Conservation (phyloP, 2,888 invertebrate species). For the Palloptera scutellata region DNA sequence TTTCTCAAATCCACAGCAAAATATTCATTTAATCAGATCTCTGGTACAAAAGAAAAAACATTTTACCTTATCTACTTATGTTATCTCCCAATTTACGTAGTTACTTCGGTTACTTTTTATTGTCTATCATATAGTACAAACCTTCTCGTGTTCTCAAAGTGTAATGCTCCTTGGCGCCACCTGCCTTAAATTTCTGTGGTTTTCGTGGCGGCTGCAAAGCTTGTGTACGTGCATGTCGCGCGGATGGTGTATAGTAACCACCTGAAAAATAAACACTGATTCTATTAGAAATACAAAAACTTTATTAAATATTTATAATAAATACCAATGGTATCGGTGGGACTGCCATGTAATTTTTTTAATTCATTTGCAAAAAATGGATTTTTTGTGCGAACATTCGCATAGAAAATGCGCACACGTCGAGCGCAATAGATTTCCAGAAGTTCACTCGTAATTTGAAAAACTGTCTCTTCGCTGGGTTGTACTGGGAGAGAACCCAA, state of each 20-base stretch:
- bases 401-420: conserved; percentile 56
- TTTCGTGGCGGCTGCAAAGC: conserved; percentile 42
- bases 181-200: conserved; percentile 48
- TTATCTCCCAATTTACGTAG: neutral
- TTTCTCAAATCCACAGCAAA: too few species aligned
- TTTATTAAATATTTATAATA: too few species aligned
- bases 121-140: conserved; percentile 35
- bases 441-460: conserved; percentile 56
- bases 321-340: conserved; percentile 57
- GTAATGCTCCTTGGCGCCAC: conserved; percentile 52
- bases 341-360: conserved; percentile 49
- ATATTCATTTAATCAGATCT: too few species aligned
- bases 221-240: conserved; percentile 49
- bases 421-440: conserved; percentile 55
- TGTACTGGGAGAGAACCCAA: conserved; percentile 42
- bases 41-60: too few species aligned
- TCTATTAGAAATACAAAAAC: neutral
- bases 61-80: neutral
- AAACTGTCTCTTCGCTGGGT: conserved; percentile 57
- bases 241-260: conserved; percentile 49
- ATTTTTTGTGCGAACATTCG: conserved; percentile 53
- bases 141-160: conserved; percentile 57
- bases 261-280: conserved; percentile 36
- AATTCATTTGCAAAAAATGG: conserved; percentile 57
- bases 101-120: neutral